phyloP scores from a whole-genome alignment of 2,797 vertebrate genomes.

The Nannoperca obscura region DNA sequence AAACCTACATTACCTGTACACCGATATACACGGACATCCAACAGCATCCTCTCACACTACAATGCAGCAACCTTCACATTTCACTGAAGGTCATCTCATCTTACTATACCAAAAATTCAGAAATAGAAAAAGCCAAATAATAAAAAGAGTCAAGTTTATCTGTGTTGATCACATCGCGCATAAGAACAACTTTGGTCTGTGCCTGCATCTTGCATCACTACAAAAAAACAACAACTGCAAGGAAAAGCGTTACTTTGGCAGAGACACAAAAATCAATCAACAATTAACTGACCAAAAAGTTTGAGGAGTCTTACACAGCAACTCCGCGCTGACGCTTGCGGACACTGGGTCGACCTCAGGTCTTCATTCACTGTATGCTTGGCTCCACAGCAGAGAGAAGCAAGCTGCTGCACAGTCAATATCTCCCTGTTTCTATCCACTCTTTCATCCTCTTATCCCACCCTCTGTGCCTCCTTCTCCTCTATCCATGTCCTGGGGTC shows the following conservation, averaged over 20 bases:
- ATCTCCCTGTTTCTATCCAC: constrained; percentile 46
- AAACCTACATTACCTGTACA: neutral
- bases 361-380: constrained; percentile 54
- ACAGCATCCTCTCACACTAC: neutral
- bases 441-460: constrained; percentile 69
- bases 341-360: constrained; percentile 41
- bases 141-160: neutral
- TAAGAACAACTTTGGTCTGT: neutral
- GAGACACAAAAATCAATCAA: constrained; percentile 41
- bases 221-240: neutral
- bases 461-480: constrained; percentile 34
- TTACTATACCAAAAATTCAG: neutral
- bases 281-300: constrained; percentile 31
- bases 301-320: constrained; percentile 34
- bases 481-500: constrained; percentile 59
- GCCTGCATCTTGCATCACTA: neutral
- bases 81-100: neutral
- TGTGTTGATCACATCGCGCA: neutral
- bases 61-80: neutral
- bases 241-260: constrained; percentile 6
- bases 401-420: constrained; percentile 64
- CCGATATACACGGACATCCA: no score
- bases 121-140: constrained; percentile 14
- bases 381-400: constrained; percentile 61
- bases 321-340: neutral